phyloP scores from a whole-genome alignment of 2,888 invertebrate species.

The Bellardia bayeri region DNA sequence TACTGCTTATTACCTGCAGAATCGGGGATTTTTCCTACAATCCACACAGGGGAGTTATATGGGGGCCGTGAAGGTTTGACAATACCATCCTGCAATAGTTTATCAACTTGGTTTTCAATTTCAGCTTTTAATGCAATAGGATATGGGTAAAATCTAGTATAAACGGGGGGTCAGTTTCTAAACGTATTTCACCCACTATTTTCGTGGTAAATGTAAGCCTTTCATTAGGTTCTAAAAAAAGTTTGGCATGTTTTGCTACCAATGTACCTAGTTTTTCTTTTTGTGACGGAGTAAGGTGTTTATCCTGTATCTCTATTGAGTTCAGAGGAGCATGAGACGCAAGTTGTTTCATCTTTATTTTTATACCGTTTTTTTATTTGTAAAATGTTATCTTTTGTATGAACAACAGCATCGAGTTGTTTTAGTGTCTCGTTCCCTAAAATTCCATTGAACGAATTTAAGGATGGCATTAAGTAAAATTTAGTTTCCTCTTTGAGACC shows the following conservation, averaged over 20 bases:
- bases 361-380: slow-evolving; percentile 39
- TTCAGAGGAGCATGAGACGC: slow-evolving; percentile 22
- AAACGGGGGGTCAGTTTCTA: background rate
- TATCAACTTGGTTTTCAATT: too few species aligned
- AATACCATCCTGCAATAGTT: too few species aligned
- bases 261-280: slow-evolving; percentile 30
- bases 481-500: too few species aligned
- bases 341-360: slow-evolving; percentile 27
- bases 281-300: slow-evolving; percentile 13
- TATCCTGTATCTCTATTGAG: slow-evolving; percentile 27
- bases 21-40: background rate
- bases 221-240: slow-evolving; percentile 15
- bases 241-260: slow-evolving; percentile 1
- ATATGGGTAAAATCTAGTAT: too few species aligned
- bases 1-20: background rate
- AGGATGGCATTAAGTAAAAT: too few species aligned
- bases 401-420: too few species aligned
- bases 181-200: too few species aligned
- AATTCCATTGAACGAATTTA: too few species aligned
- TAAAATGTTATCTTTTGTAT: slow-evolving; percentile 8
- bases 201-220: background rate
- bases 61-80: too few species aligned
- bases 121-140: too few species aligned
- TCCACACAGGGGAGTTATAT: slow-evolving; percentile 2
- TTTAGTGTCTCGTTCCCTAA: too few species aligned